Evolutionary conservation across 35 echinoderm and acorn worm species (phyloP), one percentile per base, ranked within the genome.

Genomic region (Acanthaster planci): DNA sequence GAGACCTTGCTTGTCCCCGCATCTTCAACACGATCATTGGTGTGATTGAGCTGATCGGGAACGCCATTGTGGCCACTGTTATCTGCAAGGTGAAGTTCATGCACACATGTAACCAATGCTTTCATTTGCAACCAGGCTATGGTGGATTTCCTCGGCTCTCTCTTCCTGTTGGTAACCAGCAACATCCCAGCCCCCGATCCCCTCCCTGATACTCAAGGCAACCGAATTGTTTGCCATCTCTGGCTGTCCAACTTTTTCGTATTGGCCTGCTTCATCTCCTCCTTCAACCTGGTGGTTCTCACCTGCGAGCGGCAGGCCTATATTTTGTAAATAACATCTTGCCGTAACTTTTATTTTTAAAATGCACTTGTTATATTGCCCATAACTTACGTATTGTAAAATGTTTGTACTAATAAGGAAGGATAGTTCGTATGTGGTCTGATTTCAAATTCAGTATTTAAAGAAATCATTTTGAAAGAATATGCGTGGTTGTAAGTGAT

Each of bases 241-340:
- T 95, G 93, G 93, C 76, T 87, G 1, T 90, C 93, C 2, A 76
- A 82, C 21, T 76, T 78, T 5, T 76, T 92, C 9, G 58, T 97
- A 17, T 97, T 90, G 94, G 81, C 56, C 35, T 54, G 83, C 1
- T 92, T 92, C 10, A 83, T 89, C 15, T 86, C 86, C 9, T 97
- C 94, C 0, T 85, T 76, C 56, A 97, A 97, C 32, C 86, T 97
- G 12, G 47, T 92, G 2, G 78, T 77, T 38, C 19, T 97, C 12
- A 88, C 89, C 19, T 77, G 84, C 9, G 94, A 97, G 44, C 37
- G 94, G n/a, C n/a, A n/a, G n/a, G n/a, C n/a, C n/a, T n/a, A n/a
- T n/a, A n/a, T n/a, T n/a, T n/a, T n/a, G n/a, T n/a, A n/a, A n/a
- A n/a, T n/a, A n/a, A n/a, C n/a, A n/a, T n/a, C n/a, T n/a, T n/a